phyloP scores from a whole-genome alignment of 1,140 invertebrate genomes.

The Pogonomyrmex californicus region DNA sequence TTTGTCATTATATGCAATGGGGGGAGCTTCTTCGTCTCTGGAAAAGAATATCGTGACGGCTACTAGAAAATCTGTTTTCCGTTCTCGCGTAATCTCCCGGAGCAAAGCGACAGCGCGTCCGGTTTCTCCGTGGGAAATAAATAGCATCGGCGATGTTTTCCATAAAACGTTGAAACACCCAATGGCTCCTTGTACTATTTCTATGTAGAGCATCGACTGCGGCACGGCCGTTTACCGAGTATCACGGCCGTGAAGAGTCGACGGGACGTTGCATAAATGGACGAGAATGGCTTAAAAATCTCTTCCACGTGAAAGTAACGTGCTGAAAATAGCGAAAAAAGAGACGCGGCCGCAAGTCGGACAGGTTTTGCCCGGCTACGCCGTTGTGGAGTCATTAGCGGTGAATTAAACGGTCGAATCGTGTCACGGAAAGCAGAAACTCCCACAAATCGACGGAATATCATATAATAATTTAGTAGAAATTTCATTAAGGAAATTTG shows the following conservation, averaged over 20 bases:
- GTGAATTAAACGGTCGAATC: conserved; percentile 45
- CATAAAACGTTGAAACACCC: conserved; percentile 21
- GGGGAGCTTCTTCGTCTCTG: not conserved
- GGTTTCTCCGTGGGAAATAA: conserved; percentile 27
- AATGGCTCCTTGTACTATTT: conserved; percentile 41
- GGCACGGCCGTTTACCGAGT: conserved; percentile 24
- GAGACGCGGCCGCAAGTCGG: conserved; percentile 36
- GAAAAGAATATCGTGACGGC: not conserved
- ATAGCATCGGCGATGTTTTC: conserved; percentile 28
- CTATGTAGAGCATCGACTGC: not conserved
- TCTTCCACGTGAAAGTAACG: conserved; percentile 59
- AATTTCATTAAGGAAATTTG: not conserved
- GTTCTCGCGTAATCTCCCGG: conserved; percentile 7
- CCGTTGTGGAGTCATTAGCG: conserved; percentile 27
- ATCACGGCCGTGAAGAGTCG: conserved; percentile 41
- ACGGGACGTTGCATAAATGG: conserved; percentile 63
- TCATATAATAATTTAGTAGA: conserved; percentile 32
- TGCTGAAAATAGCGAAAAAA: conserved; percentile 58
- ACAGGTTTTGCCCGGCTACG: not conserved
- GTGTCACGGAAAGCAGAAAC: conserved; percentile 38
- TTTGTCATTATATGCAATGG: not conserved
- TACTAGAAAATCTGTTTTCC: conserved; percentile 27
- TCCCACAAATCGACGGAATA: conserved; percentile 20
- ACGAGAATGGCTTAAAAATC: conserved; percentile 47
- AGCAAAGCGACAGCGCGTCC: not conserved